Evolutionary conservation across 2,888 invertebrate genomes (phyloP).

Genomic region (Dyspetes luteomarginatus): DNA sequence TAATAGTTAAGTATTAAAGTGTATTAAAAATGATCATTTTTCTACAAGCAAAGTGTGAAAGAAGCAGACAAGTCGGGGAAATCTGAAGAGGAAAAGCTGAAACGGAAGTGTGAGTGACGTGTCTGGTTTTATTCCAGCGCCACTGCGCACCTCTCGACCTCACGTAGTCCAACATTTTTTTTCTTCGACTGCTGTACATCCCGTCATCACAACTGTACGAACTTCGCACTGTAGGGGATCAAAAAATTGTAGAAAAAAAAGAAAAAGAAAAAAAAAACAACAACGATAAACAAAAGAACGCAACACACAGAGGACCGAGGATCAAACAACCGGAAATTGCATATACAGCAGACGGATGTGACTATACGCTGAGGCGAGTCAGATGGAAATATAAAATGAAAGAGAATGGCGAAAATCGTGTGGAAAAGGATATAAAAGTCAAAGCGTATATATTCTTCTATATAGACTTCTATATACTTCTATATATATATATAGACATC

Average conservation of each 20-base stretch:
- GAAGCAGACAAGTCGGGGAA: background rate
- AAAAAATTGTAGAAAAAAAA: background rate
- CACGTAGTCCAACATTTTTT: slow-evolving; percentile 26
- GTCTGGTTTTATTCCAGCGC: slow-evolving; percentile 4
- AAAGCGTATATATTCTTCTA: too few species aligned
- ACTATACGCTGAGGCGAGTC: slow-evolving; percentile 13
- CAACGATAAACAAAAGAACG: background rate
- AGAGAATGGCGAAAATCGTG: slow-evolving; percentile 29
- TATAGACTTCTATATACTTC: too few species aligned
- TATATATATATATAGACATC: too few species aligned
- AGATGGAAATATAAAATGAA: slow-evolving; percentile 27
- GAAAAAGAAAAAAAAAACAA: background rate
- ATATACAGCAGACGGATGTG: background rate
- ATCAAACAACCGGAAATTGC: background rate
- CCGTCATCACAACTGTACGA: background rate
- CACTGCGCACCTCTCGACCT: background rate
- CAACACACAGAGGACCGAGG: background rate
- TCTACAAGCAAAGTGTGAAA: background rate
- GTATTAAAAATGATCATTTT: background rate
- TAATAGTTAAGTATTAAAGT: too few species aligned
- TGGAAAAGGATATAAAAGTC: slow-evolving; percentile 3
- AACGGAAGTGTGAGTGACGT: slow-evolving; percentile 7
- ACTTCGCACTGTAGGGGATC: background rate
- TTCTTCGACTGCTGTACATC: background rate
- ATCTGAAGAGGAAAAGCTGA: slow-evolving; percentile 25